Conservation (phyloP, 2,888 invertebrate species). For the Folsomia manolachei region DNA sequence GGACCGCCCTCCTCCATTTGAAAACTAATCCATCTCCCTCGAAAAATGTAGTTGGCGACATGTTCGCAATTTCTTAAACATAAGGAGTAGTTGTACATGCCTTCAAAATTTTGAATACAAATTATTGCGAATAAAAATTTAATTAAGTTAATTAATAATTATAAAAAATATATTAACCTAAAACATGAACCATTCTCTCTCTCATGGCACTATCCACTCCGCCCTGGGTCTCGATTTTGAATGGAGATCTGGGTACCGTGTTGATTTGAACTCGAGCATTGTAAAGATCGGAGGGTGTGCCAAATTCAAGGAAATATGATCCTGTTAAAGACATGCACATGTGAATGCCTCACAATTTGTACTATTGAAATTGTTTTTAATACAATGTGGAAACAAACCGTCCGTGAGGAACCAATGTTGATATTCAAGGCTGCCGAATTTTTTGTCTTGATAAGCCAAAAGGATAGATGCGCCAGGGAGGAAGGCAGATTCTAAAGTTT, state of each 20-base stretch:
- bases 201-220: constrained; percentile 5
- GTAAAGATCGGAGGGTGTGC: constrained; percentile 7
- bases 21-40: constrained; percentile 15
- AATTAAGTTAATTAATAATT: too few species aligned
- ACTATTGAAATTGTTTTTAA: too few species aligned
- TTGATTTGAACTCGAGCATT: constrained; percentile 18
- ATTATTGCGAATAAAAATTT: too few species aligned
- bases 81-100: constrained; percentile 23
- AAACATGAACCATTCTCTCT: background rate
- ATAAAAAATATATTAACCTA: too few species aligned
- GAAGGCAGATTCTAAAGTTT: background rate
- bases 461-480: background rate
- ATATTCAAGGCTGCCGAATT: background rate
- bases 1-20: constrained; percentile 8
- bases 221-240: background rate
- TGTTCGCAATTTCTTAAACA: constrained; percentile 27
- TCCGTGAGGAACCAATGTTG: constrained; percentile 23
- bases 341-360: too few species aligned
- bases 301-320: constrained; percentile 19
- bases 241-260: constrained; percentile 1
- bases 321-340: too few species aligned
- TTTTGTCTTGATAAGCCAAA: background rate
- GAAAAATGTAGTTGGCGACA: constrained; percentile 27
- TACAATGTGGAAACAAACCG: too few species aligned
- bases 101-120: too few species aligned